Evolutionary conservation across 2,797 vertebrate genomes (phyloP).

Genomic region (Cephalopachus bancanus): DNA sequence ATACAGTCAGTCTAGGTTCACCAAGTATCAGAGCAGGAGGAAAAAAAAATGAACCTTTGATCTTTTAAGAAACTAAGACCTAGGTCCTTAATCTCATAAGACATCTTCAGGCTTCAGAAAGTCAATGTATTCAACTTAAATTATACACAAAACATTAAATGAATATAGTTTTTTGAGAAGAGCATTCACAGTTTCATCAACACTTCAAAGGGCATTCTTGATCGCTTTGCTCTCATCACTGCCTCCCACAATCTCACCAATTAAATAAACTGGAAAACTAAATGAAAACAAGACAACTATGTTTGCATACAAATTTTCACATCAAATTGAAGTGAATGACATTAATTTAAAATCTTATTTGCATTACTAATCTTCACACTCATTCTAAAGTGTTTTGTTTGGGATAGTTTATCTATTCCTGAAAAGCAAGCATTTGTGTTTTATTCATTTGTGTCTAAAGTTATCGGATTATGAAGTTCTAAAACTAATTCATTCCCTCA

Average conservation of each 20-base stretch:
- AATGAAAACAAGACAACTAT: not conserved
- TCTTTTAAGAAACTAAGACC: not conserved
- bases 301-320: not conserved
- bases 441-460: not conserved
- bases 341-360: not conserved
- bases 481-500: slow-evolving; percentile 8
- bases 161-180: not conserved
- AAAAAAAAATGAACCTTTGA: not conserved
- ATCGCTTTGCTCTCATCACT: not conserved
- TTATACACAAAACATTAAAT: not conserved
- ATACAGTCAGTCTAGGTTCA: not conserved
- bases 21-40: not conserved
- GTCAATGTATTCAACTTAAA: not conserved
- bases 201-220: not conserved
- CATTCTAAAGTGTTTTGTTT: not conserved
- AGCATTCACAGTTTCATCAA: not conserved
- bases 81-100: not conserved
- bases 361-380: not conserved
- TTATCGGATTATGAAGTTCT: not conserved
- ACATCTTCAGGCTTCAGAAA: not conserved
- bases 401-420: not conserved
- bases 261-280: not conserved
- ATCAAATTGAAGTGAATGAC: not conserved
- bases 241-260: not conserved
- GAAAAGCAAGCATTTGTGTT: not conserved